Evolutionary conservation across 2,888 invertebrate genomes (phyloP), one percentile per base, ranked within the genome.

Genomic region (Oscheius sp.): DNA sequence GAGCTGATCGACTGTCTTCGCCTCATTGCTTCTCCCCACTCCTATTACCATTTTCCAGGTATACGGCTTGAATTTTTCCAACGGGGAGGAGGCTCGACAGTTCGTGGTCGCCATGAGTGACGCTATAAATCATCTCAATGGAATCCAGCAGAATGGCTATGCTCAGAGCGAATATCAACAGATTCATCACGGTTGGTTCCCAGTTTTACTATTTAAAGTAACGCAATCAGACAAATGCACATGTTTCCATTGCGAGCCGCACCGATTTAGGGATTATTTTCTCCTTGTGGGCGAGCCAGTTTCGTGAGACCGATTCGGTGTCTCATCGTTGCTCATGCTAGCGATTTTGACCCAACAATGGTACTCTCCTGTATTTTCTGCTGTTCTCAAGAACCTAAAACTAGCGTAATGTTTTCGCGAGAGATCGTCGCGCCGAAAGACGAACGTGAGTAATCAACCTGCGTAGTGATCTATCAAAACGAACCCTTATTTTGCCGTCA

Each of bases 61-160:
- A n/a, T 98, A 97, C 91, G 98, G 98, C 65, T 93, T 98, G 84
- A 98, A 97, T 91, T 98, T 98, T 92, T 95, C 96, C 83, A 51
- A 57, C n/a, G 72, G 72, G n/a, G 11, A 59, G 1, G 68, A 76
- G n/a, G 79, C 79, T 11, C 42, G 73, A 35, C 50, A 42, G 13
- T 79, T 79, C 51, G 72, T 74, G n/a, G 51, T 63, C n/a, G 21
- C 58, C 10, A 76, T 82, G 55, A 70, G 55, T 2, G 75, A 78
- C 29, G 76, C 79, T 0, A 76, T 81, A 48, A 76, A 77, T 32
- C 58, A 55, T 29, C 63, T 80, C 10, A 74, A 70, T n/a, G n/a
- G 59, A 29, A 60, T 70, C 11, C 62, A 65, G n/a, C 33, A 58
- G 48, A 78, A 78, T 68, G 75, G 74, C 29, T 42, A 42, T 7